Base-by-base conservation (phyloP, 2,797 vertebrate genomes). In the Pangasius djambal region DNA sequence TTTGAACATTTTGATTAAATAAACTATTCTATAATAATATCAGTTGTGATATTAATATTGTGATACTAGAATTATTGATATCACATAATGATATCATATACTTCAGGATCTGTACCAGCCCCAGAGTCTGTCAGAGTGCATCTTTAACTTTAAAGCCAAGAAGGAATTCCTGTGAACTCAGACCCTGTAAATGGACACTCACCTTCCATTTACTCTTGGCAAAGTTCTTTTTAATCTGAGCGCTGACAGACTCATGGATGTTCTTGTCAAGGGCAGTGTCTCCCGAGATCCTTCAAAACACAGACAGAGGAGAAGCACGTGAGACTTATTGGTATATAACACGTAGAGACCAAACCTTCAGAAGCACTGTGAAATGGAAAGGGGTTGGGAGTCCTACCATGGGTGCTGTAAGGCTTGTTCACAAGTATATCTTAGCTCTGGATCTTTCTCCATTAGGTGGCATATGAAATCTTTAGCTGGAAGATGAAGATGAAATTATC, bases 161-260 rank as follows among this genome's bases (percentile, higher is more conserved):
- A 69, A 50, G 8, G 16, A 20, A 12, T 12, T 34, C 25, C 1
- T 84, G 9, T 34, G 50, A 67, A 67, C 8, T 22, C 12, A 81
- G 25, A 85, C 37, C n/a, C 16, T 57, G 55, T 75, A 65, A 52
- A 67, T 2, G 79, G 8, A 22, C 74, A 92, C 97, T 97, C 87
- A 99, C 98, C 97, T 99, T 99, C 98, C 98, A 99, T 95, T 98
- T 99, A 95, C 98, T 99, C 95, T 99, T 99, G 91, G 98, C 98
- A 57, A 99, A 99, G 94, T 99, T 99, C 95, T 99, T 99, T 95
- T 97, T 97, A 92, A 99, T 99, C 93, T 99, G 98, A 89, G 98
- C 98, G 0, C 98, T 99, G 95, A 99, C 98, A 0, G 98, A 99
- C 94, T 98, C 98, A 10, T 99, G 98, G 93, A 99, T 99, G 86